These are phyloP conservation scores for Triplophysa siluroides DNA, from an alignment of 2,113 vertebrate genomes.

Conservation along the genomic window DNA sequence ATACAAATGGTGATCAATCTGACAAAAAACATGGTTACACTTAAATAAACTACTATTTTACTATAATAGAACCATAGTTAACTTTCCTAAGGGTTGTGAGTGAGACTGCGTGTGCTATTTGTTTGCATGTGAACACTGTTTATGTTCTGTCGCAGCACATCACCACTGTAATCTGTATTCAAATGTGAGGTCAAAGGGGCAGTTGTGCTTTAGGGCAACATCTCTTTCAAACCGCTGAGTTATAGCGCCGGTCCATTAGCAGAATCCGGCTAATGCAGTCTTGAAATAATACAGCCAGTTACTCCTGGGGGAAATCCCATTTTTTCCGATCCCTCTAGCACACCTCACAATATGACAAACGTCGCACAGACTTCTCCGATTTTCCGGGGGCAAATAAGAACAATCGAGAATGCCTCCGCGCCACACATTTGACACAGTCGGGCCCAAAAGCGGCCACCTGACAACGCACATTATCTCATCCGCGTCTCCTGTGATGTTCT, in stretches of 20 bases:
- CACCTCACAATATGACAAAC: conserved; percentile 23
- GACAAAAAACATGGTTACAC: too few relatives aligned
- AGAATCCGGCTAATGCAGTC: conserved; percentile 46
- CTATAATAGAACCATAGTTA: too few relatives aligned
- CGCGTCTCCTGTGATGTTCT: not conserved
- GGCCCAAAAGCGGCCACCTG: not conserved
- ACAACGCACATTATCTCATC: conserved; percentile 11
- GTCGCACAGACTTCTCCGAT: not conserved
- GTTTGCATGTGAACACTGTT: conserved; percentile 32
- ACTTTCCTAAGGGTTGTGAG: not conserved
- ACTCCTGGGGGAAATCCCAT: conserved; percentile 28
- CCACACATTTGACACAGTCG: not conserved
- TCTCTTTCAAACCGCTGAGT: conserved; percentile 42
- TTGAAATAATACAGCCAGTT: conserved; percentile 46
- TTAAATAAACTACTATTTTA: too few relatives aligned
- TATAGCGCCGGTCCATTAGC: conserved; percentile 41
- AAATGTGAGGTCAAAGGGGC: not conserved
- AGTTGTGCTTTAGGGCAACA: conserved; percentile 10
- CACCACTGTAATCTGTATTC: conserved; percentile 21
- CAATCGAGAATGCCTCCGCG: not conserved
- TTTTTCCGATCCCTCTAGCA: conserved; percentile 9
- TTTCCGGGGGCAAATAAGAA: conserved; percentile 12
- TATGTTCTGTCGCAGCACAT: conserved; percentile 16
- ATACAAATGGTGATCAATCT: too few relatives aligned
- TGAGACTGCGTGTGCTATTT: not conserved